phyloP scores from a whole-genome alignment of 2,113 vertebrate species.

The Meriones unguiculatus region DNA sequence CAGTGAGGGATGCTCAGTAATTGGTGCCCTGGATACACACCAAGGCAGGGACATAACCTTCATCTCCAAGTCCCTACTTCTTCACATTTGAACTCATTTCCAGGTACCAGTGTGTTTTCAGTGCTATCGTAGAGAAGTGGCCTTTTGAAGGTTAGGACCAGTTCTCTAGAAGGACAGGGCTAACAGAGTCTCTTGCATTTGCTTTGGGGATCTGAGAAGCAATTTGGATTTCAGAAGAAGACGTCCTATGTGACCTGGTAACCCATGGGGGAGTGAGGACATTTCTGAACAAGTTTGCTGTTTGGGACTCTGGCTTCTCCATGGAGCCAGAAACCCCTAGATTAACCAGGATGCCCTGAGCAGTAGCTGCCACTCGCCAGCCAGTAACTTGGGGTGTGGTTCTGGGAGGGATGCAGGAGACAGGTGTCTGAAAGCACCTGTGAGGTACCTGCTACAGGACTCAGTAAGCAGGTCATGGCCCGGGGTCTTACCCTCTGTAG shows the following conservation, averaged over 20 bases:
- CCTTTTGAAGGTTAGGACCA: not conserved
- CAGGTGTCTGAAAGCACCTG: not conserved
- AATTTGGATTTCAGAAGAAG: slow-evolving; percentile 27
- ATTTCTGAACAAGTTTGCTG: not conserved
- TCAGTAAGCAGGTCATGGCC: rapidly evolving
- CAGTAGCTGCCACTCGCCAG: no score
- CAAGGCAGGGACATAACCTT: not conserved
- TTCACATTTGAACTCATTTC: not conserved
- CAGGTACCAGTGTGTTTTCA: not conserved
- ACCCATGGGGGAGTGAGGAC: not conserved
- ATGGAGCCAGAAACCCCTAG: not conserved
- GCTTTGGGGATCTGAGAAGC: slow-evolving; percentile 20
- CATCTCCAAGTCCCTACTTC: not conserved
- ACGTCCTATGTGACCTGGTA: rapidly evolving
- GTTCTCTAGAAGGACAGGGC: not conserved
- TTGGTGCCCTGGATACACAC: not conserved
- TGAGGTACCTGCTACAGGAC: rapidly evolving
- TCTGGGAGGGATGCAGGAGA: not conserved
- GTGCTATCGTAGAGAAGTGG: not conserved
- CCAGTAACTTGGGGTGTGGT: no score
- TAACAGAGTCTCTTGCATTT: not conserved
- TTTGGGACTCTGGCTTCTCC: rapidly evolving
- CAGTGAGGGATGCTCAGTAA: not conserved
- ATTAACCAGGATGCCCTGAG: not conserved
- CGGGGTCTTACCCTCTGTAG: not conserved